These are phyloP conservation scores for Ictidomys tridecemlineatus DNA, from an alignment of 2,113 vertebrate species.

Conservation along the genomic window DNA sequence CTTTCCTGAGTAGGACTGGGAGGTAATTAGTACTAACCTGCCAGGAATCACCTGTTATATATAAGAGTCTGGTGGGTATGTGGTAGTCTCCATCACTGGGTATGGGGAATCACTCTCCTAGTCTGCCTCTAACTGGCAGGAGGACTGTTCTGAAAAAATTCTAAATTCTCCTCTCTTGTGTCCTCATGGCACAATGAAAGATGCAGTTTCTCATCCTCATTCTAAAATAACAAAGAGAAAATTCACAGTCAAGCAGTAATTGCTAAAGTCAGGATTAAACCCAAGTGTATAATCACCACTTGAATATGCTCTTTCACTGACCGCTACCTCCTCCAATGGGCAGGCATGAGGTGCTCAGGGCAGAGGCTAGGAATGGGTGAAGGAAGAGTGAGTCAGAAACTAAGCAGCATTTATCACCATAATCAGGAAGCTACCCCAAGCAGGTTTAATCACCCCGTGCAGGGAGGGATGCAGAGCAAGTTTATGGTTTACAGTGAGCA, in stretches of 20 bases:
- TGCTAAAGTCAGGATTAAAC: not conserved
- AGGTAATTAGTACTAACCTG: not conserved
- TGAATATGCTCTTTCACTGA: not conserved
- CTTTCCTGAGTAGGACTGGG: not conserved
- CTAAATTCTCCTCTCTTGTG: not conserved
- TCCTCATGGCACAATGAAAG: not conserved
- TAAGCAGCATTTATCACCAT: conserved; percentile 84
- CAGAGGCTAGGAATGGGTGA: conserved; percentile 2
- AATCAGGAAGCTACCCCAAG: conserved; percentile 86
- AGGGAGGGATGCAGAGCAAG: conserved; percentile 86
- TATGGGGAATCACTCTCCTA: not conserved
- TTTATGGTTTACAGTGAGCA: conserved; percentile 90
- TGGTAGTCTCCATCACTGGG: not conserved
- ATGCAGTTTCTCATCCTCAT: not conserved
- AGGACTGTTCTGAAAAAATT: not conserved
- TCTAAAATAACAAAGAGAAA: not conserved
- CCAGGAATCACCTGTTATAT: not conserved
- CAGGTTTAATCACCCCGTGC: conserved; percentile 87
- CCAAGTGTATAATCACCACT: not conserved
- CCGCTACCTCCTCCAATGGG: not conserved
- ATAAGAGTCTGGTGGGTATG: not conserved
- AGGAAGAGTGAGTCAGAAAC: conserved; percentile 51
- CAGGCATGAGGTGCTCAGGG: not conserved
- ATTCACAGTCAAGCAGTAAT: not conserved
- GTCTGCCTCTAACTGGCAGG: not conserved